Evolutionary conservation across 2,113 vertebrate species (phyloP), one percentile per base, ranked within the genome.

Genomic region (rabbit (Oryctolagus cuniculus)): DNA sequence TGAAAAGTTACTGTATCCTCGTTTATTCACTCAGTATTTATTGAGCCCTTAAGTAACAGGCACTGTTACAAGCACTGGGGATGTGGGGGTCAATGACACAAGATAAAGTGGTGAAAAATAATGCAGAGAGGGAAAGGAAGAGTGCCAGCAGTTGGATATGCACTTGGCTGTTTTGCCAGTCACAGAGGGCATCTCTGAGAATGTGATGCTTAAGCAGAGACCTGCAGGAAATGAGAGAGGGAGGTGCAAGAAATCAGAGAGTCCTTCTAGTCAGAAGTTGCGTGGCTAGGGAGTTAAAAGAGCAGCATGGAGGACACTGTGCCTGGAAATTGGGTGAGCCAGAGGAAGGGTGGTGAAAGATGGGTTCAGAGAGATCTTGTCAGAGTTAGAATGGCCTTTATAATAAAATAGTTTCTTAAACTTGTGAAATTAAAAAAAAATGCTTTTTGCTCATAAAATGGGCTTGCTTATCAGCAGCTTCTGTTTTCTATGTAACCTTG

Each of bases 351-450:
- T 36, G 8, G 24, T 10, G 10, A 19, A 31, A 51, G n/a, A 16
- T 70, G 27, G 51, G 19, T 29, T 17, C 63, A 89, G 44, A 70
- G 36, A 67, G 5, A 38, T 19, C 1, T 38, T 44, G 16, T 83
- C 16, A 90, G 73, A 82, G 67, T 79, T 75, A 49, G 15, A 44
- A 38, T 6, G 58, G 38, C 19, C 51, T 64, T 64, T 94, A 44
- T 87, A n/a, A 31, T 51, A 49, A 87, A 83, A 12, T n/a, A 66
- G 44, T 70, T 93, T 55, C 27, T 88, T 85, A 91, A 83, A 61
- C 74, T 83, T 89, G 51, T 87, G 51, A 87, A 91, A 90, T 80
- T 44, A 7, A 44, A 44, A 49, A 73, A 89, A 49, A 12, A 55
- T 66, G 73, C 55, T 53, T n/a, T 84, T 83, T 36, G 29, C 1